A percentile compares a stretch with the other conserved stretches of the same genome.
Evolutionary conservation across 2,797 vertebrate species (phyloP).

Genomic region (Danio tinwini): DNA sequence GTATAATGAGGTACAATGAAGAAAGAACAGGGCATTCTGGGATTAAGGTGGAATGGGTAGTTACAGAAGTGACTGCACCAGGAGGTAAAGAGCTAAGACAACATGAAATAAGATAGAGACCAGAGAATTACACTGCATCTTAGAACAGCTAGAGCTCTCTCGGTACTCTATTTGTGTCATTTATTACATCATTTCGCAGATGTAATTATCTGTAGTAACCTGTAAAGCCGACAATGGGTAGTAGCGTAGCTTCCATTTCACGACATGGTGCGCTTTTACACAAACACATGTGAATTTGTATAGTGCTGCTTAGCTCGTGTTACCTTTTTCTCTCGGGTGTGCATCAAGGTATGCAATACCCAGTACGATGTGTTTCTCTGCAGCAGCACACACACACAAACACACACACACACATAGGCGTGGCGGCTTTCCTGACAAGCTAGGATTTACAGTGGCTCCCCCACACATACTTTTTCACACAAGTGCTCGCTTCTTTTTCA

Average conservation of each 20-base stretch:
- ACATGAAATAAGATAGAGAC: conserved; percentile 18
- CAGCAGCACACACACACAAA: conserved; percentile 15
- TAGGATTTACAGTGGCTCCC: conserved; percentile 32
- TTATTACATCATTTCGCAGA: conserved; percentile 21
- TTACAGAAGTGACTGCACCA: conserved; percentile 2
- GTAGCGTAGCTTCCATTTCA: conserved; percentile 46
- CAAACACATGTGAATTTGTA: conserved; percentile 23
- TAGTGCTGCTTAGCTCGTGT: conserved; percentile 6
- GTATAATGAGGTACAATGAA: conserved; percentile 36
- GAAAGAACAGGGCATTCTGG: conserved; percentile 49
- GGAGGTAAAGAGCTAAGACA: conserved; percentile 9
- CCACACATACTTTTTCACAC: conserved; percentile 32
- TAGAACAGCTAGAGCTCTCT: conserved; percentile 15
- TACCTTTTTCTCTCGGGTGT: conserved; percentile 40
- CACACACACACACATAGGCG: conserved; percentile 20
- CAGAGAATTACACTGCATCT: background rate
- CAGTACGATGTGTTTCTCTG: background rate
- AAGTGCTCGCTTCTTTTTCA: conserved; percentile 37
- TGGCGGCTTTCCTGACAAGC: conserved; percentile 44
- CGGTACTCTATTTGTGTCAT: background rate
- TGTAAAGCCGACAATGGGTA: conserved; percentile 12
- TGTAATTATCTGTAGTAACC: conserved; percentile 9
- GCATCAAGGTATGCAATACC: conserved; percentile 48
- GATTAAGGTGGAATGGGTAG: conserved; percentile 41
- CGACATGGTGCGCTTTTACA: conserved; percentile 39